phyloP scores from a whole-genome alignment of 1,140 invertebrate species.

The Drosophila saltans region DNA sequence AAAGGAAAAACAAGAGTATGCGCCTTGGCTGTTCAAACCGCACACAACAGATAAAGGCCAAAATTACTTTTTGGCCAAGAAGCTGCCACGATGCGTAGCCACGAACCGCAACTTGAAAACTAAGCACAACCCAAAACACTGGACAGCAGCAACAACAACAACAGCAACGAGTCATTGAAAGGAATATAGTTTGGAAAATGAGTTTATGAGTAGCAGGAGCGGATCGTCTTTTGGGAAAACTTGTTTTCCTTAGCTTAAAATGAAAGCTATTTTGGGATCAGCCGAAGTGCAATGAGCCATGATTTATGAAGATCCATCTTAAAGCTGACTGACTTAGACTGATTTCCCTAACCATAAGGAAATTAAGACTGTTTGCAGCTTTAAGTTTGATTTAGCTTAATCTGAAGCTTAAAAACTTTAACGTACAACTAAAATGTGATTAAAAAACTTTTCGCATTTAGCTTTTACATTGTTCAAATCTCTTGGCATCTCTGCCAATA shows the following conservation, averaged over 20 bases:
- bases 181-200: slow-evolving; percentile 61
- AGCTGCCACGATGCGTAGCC: slow-evolving; percentile 54
- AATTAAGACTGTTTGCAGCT: slow-evolving; percentile 12
- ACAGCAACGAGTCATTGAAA: slow-evolving; percentile 29
- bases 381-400: not conserved
- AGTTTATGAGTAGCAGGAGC: slow-evolving; percentile 50
- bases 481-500: slow-evolving; percentile 50
- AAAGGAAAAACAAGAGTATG: slow-evolving; percentile 35
- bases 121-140: slow-evolving; percentile 58
- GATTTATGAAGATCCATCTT: slow-evolving; percentile 61
- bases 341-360: slow-evolving; percentile 9
- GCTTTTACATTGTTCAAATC: slow-evolving; percentile 39
- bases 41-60: slow-evolving; percentile 79
- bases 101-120: slow-evolving; percentile 69
- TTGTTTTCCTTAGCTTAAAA: slow-evolving; percentile 6
- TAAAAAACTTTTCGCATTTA: slow-evolving; percentile 38
- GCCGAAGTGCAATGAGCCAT: slow-evolving; percentile 19
- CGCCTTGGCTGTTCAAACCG: slow-evolving; percentile 68
- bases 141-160: slow-evolving; percentile 22
- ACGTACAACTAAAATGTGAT: slow-evolving; percentile 35
- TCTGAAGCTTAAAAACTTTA: slow-evolving; percentile 5
- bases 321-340: slow-evolving; percentile 22
- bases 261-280: slow-evolving; percentile 31
- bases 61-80: slow-evolving; percentile 80
- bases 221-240: slow-evolving; percentile 61